These are phyloP conservation scores for Larimichthys polyactis DNA, from an alignment of 2,113 vertebrate genomes.

Conservation along the genomic window DNA sequence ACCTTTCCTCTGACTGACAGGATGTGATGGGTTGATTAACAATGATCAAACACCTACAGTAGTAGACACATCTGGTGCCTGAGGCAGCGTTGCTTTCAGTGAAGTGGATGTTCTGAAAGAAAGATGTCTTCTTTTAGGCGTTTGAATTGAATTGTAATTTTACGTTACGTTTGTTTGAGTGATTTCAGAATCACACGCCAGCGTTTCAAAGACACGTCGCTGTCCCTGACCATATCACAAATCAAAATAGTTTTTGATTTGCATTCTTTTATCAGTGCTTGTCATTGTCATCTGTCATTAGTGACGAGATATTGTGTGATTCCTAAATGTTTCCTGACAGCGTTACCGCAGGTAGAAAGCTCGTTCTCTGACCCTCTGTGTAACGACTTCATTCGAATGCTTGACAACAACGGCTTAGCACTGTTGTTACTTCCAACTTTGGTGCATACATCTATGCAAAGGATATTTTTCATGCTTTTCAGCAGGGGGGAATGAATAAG, in stretches of 20 bases:
- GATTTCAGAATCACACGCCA: neutral
- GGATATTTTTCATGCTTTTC: neutral
- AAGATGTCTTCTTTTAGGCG: neutral
- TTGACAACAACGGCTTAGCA: neutral
- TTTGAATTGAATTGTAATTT: neutral
- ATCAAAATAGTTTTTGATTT: no score
- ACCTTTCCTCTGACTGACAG: conserved; percentile 52
- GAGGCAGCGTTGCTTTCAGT: neutral
- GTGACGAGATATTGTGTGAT: no score
- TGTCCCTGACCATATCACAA: neutral
- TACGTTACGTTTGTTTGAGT: neutral
- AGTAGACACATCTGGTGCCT: conserved; percentile 1
- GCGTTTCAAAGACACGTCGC: neutral
- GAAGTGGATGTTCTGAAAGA: neutral
- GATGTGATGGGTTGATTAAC: conserved; percentile 33
- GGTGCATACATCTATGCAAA: neutral
- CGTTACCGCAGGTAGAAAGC: no score
- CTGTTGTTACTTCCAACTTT: neutral
- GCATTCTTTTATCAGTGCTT: no score
- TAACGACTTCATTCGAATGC: neutral
- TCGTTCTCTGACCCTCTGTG: no score
- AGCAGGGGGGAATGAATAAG: neutral
- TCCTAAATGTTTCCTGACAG: no score
- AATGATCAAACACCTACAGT: conserved; percentile 16
- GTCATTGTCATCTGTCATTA: no score